Conservation (phyloP, 2,113 vertebrate genomes). For the Mesembrinibis cayennensis region DNA sequence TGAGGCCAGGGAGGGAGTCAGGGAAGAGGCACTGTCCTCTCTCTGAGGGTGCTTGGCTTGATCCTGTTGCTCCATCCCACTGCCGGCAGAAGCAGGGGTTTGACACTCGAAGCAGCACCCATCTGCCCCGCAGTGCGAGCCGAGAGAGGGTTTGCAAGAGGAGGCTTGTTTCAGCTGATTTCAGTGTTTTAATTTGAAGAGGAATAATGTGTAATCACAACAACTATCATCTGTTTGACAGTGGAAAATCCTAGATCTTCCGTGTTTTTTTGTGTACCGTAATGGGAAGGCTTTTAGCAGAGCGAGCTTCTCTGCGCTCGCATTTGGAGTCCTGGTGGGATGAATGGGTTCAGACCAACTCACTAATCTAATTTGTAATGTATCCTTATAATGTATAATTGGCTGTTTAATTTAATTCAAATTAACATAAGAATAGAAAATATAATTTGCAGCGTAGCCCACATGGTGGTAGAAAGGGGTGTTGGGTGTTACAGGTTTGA, state of each 20-base stretch:
- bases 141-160: background rate
- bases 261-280: background rate
- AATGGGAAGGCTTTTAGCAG: background rate
- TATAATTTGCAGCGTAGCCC: background rate
- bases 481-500: background rate
- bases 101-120: background rate
- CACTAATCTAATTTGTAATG: conserved; percentile 55
- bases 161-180: conserved; percentile 18
- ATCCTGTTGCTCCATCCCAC: background rate
- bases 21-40: background rate
- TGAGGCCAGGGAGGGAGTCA: background rate
- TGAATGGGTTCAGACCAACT: conserved; percentile 16
- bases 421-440: conserved; percentile 55
- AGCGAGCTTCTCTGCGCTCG: background rate
- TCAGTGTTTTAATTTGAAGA: conserved; percentile 11
- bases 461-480: background rate
- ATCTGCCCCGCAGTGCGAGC: background rate
- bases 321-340: background rate
- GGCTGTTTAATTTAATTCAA: conserved; percentile 46
- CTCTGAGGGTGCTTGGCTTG: background rate
- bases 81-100: background rate
- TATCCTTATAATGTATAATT: conserved; percentile 33
- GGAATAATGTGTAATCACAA: conserved; percentile 27
- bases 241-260: conserved; percentile 23
- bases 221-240: conserved; percentile 1